A percentile compares a stretch with the other conserved stretches of the same genome.
phyloP scores from a whole-genome alignment of 2,113 vertebrate species.

The Callithrix jacchus region DNA sequence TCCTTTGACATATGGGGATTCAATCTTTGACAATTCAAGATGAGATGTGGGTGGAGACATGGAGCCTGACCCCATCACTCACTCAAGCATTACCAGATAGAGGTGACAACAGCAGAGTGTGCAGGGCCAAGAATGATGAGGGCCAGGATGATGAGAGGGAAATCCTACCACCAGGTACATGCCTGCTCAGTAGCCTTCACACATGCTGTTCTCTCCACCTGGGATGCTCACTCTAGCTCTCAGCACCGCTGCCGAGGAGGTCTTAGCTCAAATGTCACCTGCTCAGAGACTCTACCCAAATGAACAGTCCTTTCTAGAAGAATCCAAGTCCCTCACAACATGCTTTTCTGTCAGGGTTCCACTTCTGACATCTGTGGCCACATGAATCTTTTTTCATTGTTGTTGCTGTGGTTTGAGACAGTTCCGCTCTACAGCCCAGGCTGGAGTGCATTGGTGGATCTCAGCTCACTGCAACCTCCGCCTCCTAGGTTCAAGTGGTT shows the following conservation, averaged over 20 bases:
- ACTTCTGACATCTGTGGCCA: background rate
- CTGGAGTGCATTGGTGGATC: too few species aligned
- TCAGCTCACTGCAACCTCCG: too few species aligned
- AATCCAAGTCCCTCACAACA: background rate
- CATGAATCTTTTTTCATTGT: background rate
- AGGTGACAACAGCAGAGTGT: fast-evolving
- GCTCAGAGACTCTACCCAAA: background rate
- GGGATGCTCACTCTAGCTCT: background rate
- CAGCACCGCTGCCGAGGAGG: background rate
- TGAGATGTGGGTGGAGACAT: too few species aligned
- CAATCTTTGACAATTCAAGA: too few species aligned
- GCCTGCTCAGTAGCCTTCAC: background rate
- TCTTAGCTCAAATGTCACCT: background rate
- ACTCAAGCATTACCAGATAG: fast-evolving
- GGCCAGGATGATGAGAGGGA: background rate
- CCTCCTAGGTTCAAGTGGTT: too few species aligned
- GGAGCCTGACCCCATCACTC: too few species aligned
- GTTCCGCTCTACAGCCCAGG: too few species aligned
- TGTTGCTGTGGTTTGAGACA: too few species aligned
- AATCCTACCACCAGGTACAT: background rate
- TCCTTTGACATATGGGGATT: too few species aligned
- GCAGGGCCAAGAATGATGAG: background rate
- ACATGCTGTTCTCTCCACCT: background rate
- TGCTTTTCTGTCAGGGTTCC: background rate
- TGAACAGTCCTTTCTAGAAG: background rate